Evolutionary conservation across 2,113 vertebrate genomes (phyloP).

Genomic region (Boulengeromyrus knoepffleri): DNA sequence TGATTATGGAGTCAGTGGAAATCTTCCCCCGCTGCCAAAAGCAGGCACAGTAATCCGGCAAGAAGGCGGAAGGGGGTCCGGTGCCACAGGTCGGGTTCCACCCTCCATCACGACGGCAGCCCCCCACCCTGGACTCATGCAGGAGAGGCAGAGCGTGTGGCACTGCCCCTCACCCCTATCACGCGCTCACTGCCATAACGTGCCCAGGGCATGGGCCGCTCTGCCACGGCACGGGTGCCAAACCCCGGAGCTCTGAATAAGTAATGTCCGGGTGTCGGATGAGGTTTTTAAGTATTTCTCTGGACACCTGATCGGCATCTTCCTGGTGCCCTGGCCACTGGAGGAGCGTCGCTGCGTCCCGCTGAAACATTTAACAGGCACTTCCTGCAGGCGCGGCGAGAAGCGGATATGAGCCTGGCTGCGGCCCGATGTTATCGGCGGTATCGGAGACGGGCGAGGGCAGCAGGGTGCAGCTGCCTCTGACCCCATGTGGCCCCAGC

Average conservation of each 20-base stretch:
- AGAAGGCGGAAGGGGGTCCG: conserved; percentile 31
- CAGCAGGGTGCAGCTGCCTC: conserved; percentile 33
- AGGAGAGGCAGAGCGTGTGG: not conserved
- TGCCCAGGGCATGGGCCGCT: conserved; percentile 43
- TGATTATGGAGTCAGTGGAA: conserved; percentile 46
- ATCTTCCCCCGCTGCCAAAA: conserved; percentile 43
- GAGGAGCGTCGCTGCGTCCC: conserved; percentile 36
- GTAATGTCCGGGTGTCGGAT: conserved; percentile 64
- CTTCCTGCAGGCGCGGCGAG: conserved; percentile 24
- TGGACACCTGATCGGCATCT: conserved; percentile 47
- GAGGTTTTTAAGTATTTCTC: conserved; percentile 43
- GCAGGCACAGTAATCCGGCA: conserved; percentile 23
- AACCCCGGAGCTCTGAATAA: conserved; percentile 64
- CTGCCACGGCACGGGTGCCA: conserved; percentile 36
- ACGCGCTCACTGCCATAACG: conserved; percentile 38
- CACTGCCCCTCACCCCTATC: conserved; percentile 28
- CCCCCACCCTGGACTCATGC: not conserved
- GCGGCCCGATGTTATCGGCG: not conserved
- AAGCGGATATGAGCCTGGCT: not conserved
- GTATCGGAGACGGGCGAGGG: conserved; percentile 26
- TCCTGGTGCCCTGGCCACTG: conserved; percentile 26
- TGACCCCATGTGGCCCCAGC: conserved; percentile 24
- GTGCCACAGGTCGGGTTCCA: conserved; percentile 36
- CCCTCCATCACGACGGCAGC: not conserved
- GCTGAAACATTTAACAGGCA: conserved; percentile 44